These are phyloP conservation scores for Iphiclides podalirius DNA, from an alignment of 2,888 invertebrate genomes.

Conservation along the genomic window DNA sequence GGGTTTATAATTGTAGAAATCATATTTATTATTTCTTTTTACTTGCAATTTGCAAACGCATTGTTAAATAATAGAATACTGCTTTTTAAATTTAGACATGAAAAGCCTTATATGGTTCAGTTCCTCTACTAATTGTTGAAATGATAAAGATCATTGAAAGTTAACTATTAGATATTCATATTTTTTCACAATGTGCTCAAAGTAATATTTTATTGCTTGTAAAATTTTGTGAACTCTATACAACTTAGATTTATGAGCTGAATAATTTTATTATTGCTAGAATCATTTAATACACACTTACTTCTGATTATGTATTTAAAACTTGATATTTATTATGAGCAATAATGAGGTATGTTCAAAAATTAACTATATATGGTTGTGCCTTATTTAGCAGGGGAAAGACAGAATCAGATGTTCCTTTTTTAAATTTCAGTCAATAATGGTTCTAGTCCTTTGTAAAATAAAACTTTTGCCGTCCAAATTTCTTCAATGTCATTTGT, in stretches of 20 bases:
- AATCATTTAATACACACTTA: neutral
- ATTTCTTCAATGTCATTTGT: slow-evolving; percentile 57
- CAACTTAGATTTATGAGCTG: slow-evolving; percentile 4
- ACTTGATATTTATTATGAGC: slow-evolving; percentile 6
- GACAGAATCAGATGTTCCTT: slow-evolving; percentile 56
- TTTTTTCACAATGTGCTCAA: neutral
- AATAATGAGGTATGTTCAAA: slow-evolving; percentile 22
- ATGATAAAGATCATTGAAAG: slow-evolving; percentile 13
- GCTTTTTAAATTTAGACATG: neutral
- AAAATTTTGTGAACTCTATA: slow-evolving; percentile 7
- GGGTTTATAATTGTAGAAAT: neutral
- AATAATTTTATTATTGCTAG: slow-evolving; percentile 2
- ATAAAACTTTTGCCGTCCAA: slow-evolving; percentile 74
- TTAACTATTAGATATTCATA: slow-evolving; percentile 18
- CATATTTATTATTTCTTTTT: neutral
- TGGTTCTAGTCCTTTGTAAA: slow-evolving; percentile 66
- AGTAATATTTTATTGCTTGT: neutral
- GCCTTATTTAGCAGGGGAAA: slow-evolving; percentile 61
- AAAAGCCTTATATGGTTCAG: slow-evolving; percentile 16
- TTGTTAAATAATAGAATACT: slow-evolving; percentile 1
- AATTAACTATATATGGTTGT: slow-evolving; percentile 54
- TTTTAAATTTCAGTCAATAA: slow-evolving; percentile 43
- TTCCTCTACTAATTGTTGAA: slow-evolving; percentile 23
- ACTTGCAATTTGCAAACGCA: neutral
- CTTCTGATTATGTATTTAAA: slow-evolving; percentile 9